Percentiles rank a stretch among this genome's conserved stretches.
Evolutionary conservation across 2,113 vertebrate genomes (phyloP).

Genomic region (Hemibagrus wyckioides): DNA sequence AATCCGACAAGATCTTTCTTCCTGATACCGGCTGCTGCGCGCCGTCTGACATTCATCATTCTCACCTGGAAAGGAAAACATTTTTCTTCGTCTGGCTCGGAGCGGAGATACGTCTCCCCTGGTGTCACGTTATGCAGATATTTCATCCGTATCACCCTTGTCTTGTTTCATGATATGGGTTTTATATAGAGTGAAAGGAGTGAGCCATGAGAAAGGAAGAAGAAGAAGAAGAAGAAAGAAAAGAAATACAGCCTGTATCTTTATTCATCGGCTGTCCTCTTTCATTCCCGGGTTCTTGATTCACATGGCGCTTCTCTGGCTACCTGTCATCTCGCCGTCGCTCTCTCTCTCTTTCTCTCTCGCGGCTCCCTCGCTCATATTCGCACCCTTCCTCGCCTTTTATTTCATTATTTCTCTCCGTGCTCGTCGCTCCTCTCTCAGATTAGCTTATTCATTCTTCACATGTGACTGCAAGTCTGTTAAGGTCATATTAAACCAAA

Average conservation of each 20-base stretch:
- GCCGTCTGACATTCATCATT: constrained; percentile 32
- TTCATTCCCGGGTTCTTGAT: constrained; percentile 72
- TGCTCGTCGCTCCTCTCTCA: constrained; percentile 61
- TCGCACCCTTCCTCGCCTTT: constrained; percentile 62
- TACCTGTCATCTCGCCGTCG: constrained; percentile 68
- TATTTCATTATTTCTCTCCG: constrained; percentile 68
- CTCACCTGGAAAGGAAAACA: constrained; percentile 21
- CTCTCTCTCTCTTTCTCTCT: no score
- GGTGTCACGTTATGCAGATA: constrained; percentile 74
- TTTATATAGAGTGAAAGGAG: constrained; percentile 61
- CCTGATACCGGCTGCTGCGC: neutral
- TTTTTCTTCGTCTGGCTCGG: neutral
- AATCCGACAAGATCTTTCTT: neutral
- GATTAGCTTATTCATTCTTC: constrained; percentile 81
- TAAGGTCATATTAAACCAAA: constrained; percentile 76
- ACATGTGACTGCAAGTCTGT: constrained; percentile 77
- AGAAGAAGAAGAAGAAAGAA: constrained; percentile 46
- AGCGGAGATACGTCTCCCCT: constrained; percentile 23
- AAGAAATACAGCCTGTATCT: constrained; percentile 70
- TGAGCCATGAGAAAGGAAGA: constrained; percentile 42
- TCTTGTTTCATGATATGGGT: constrained; percentile 78
- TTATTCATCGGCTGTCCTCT: constrained; percentile 78
- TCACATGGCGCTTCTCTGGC: constrained; percentile 70
- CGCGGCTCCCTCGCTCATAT: constrained; percentile 75
- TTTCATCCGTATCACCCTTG: constrained; percentile 77